Base-by-base conservation (phyloP, 2,888 invertebrate species). In the Torymus aiolomorphi region DNA sequence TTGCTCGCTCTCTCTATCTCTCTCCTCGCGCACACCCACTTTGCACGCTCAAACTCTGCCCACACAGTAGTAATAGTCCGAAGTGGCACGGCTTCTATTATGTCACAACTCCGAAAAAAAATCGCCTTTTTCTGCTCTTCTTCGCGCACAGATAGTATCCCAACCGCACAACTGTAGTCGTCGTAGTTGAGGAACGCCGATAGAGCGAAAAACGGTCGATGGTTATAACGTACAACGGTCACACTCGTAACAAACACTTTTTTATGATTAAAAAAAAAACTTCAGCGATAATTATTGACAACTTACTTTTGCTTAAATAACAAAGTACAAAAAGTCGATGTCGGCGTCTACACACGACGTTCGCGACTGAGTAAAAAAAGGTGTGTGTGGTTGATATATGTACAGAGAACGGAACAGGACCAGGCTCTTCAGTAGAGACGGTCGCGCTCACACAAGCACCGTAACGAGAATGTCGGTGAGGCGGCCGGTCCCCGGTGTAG, bases 381-480 rank as follows among this genome's bases (percentile, higher is more conserved):
- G 42, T 63, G 20, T 49, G 49, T 42, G 42, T 42, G 42, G 42
- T 42, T 42, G 42, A 42, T 57, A 56, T 89, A 89, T 89, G 79
- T 88, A 89, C 89, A 89, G 86, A 83, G 83, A 42, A 42, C 42
- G 42, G 42, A 42, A 42, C 42, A 42, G 42, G 56, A 13, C 24
- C 11, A 56, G 70, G 31, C 57, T 61, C 24, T 16, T 62, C 66
- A 57, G 11, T 18, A 52, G 61, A 31, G 52, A 61, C 83, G 86
- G 76, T 83, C 77, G 78, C 86, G 77, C 83, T 84, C 83, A 85
- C 86, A 89, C 42, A 42, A 42, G 87, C 88, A 88, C 89, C 87
- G 83, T 87, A 49, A 87, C 87, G 88, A 87, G 88, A 90, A 86
- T 90, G 90, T 89, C 86, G 83, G 14, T 82, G 78, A 83, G 84